phyloP scores from a whole-genome alignment of 2,113 vertebrate species.

The Eleginops maclovinus region DNA sequence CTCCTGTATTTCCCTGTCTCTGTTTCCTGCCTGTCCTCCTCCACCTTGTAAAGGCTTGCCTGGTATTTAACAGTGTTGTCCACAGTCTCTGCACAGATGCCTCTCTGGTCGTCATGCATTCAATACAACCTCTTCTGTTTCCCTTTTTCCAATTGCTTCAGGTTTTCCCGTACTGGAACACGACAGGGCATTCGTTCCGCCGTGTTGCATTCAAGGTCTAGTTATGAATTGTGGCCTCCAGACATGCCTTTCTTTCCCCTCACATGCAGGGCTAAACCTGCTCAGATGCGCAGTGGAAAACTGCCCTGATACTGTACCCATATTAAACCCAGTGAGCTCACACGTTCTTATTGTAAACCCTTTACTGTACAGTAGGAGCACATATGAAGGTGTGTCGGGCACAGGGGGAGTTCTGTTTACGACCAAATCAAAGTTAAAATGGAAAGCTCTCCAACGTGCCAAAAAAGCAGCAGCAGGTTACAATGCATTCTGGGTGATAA shows the following conservation, averaged over 20 bases:
- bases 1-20: background rate
- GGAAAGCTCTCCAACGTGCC: constrained; percentile 39
- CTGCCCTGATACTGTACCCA: constrained; percentile 8
- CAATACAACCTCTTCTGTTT: background rate
- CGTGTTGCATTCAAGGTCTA: constrained; percentile 21
- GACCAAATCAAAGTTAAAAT: constrained; percentile 35
- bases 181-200: background rate
- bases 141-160: background rate
- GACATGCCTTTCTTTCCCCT: constrained; percentile 11
- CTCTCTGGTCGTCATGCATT: background rate
- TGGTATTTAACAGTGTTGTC: constrained; percentile 56
- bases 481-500: constrained; percentile 9
- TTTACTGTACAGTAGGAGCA: constrained; percentile 29
- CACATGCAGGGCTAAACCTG: background rate
- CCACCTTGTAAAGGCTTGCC: constrained; percentile 66
- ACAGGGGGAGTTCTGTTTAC: constrained; percentile 13
- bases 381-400: background rate
- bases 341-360: constrained; percentile 14
- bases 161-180: background rate
- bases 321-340: constrained; percentile 34
- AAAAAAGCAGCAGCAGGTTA: constrained; percentile 23
- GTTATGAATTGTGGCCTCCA: background rate
- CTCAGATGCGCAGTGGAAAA: constrained; percentile 32
- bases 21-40: background rate
- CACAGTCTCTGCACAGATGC: constrained; percentile 19